Evolutionary conservation across 2,888 invertebrate species (phyloP).

Genomic region (Epicampocera succincta): DNA sequence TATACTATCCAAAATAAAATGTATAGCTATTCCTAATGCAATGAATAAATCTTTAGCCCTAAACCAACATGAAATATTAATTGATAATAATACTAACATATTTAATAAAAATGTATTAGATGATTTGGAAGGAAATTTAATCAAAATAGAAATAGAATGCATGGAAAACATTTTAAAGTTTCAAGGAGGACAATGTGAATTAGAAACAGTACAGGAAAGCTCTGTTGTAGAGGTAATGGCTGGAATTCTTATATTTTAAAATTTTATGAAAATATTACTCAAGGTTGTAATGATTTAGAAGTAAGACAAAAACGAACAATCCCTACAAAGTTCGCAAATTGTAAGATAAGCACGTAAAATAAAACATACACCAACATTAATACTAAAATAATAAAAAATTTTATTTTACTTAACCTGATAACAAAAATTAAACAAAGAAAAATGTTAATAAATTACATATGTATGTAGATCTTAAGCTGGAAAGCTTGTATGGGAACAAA

Average conservation of each 20-base stretch:
- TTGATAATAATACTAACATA: conserved; percentile 39
- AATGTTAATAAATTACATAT: not conserved
- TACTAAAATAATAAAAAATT: conserved; percentile 50
- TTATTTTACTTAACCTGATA: conserved; percentile 55
- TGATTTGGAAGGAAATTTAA: conserved; percentile 41
- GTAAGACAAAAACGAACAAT: conserved; percentile 45
- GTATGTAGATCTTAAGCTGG: not conserved
- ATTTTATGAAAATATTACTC: conserved; percentile 30
- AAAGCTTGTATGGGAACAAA: not conserved
- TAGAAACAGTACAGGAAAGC: not conserved
- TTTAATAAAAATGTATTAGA: conserved; percentile 37
- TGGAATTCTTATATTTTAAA: not conserved
- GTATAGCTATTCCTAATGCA: conserved; percentile 44
- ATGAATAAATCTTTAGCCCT: conserved; percentile 43
- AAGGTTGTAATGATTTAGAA: conserved; percentile 40
- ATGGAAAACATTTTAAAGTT: not conserved
- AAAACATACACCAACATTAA: conserved; percentile 53
- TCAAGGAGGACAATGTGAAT: not conserved
- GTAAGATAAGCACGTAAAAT: conserved; percentile 44
- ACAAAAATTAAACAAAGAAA: conserved; percentile 40
- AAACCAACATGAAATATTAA: conserved; percentile 38
- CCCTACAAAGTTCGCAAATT: conserved; percentile 32
- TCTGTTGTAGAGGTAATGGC: not conserved
- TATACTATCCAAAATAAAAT: too few relatives aligned
- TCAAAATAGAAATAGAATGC: conserved; percentile 27